Conservation (phyloP, 2,888 invertebrate species). For the Agrotis puta region DNA sequence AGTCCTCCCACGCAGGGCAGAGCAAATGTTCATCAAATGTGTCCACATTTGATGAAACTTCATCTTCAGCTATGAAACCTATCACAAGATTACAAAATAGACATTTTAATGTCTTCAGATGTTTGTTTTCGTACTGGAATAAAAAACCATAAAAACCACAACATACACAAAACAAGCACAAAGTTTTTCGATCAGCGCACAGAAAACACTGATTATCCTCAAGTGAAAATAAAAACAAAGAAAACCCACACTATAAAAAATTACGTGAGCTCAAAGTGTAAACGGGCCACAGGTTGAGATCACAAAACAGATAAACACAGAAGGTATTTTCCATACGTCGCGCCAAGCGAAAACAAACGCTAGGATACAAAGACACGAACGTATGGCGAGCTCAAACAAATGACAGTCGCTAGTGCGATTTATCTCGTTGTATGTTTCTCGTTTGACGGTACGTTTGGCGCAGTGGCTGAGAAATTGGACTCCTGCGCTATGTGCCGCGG, state of each 20-base stretch:
- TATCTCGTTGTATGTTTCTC: neutral
- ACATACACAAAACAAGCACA: neutral
- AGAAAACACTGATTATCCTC: neutral
- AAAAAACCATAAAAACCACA: neutral
- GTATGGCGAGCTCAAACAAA: neutral
- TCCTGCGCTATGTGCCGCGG: too few species aligned
- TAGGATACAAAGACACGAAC: neutral
- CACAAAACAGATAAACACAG: neutral
- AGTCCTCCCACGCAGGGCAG: too few species aligned
- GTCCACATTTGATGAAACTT: too few species aligned
- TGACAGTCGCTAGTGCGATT: neutral
- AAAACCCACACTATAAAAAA: slow-evolving; percentile 36
- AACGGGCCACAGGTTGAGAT: slow-evolving; percentile 33
- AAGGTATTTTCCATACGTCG: neutral
- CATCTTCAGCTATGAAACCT: too few species aligned
- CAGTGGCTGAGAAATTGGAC: too few species aligned
- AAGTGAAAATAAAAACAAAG: slow-evolving; percentile 12
- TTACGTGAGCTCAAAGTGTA: slow-evolving; percentile 24
- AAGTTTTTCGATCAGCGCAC: slow-evolving; percentile 5
- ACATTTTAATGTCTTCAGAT: neutral
- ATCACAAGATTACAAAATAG: too few species aligned
- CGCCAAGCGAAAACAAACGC: too few species aligned
- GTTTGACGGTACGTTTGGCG: too few species aligned
- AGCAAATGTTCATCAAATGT: too few species aligned
- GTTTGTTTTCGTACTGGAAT: neutral